Evolutionary conservation across 2,113 vertebrate genomes (phyloP).

Genomic region (Tiliqua scincoides): DNA sequence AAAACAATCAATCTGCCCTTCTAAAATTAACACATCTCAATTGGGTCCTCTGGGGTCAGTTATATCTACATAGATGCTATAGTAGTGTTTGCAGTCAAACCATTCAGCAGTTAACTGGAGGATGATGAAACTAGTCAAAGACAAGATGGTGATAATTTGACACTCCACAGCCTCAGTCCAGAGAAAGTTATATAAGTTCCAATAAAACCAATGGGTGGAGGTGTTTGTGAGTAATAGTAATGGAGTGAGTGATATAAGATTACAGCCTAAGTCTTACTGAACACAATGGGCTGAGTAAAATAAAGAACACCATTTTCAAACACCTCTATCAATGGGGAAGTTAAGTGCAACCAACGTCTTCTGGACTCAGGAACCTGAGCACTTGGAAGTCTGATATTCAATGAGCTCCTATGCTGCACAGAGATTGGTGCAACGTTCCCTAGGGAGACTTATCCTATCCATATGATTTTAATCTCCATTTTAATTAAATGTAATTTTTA

Average conservation of each 20-base stretch:
- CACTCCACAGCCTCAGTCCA: not conserved
- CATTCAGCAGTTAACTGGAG: not conserved
- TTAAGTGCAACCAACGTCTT: too few relatives aligned
- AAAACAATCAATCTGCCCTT: not conserved
- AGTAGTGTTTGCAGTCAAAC: accelerated
- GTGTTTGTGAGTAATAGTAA: too few relatives aligned
- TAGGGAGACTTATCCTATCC: not conserved
- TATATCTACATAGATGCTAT: not conserved
- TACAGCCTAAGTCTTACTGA: too few relatives aligned
- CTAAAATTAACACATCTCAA: accelerated
- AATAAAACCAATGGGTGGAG: too few relatives aligned
- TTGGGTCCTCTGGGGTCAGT: not conserved
- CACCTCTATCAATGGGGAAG: too few relatives aligned
- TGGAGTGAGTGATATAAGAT: too few relatives aligned
- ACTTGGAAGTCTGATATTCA: not conserved
- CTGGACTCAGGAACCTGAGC: too few relatives aligned
- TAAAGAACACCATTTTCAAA: too few relatives aligned
- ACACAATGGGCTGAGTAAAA: too few relatives aligned
- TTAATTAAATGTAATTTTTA: too few relatives aligned
- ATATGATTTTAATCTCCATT: too few relatives aligned
- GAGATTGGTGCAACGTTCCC: not conserved
- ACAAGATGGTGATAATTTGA: not conserved
- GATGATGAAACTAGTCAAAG: not conserved
- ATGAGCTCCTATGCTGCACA: not conserved
- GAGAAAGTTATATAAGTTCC: not conserved